Evolutionary conservation across 35 echinoderm and acorn worm species (phyloP), one percentile per base, ranked within the genome.

Genomic region (Heliocidaris erythrogramma): DNA sequence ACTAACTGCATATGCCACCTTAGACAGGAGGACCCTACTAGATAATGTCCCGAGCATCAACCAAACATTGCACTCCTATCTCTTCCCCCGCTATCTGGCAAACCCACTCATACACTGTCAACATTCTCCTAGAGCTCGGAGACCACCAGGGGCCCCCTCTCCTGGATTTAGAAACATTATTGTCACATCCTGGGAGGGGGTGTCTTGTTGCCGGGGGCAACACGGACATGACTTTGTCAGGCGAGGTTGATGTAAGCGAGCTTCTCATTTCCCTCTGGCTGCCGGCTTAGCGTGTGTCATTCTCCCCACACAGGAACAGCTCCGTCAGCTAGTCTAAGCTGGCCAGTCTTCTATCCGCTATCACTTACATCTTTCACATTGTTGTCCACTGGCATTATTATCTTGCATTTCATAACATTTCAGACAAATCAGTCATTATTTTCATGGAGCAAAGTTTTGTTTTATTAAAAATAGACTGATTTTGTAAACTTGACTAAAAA

Each of bases 111-210:
- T 56, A 12, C 52, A 56, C 52, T 56, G 9, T 56, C 52, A 78
- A 24, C 65, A 78, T 78, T 78, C 65, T 78, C 27, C 65, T 78
- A 21, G 27, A 78, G 65, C 65, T 78, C 7, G 21, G 21, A 18
- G 27, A 78, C 65, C 18, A 78, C 65, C 65, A 78, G 12, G 87
- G 31, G 87, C 13, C 87, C 86, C 47, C 47, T 32, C 85, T 86
- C 47, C 31, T 89, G 87, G 87, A 89, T 48, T 92, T 92, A 92
- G 50, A 92, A 50, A 59, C 50, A 59, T 92, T 92, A 92, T 92
- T 92, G 27, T 56, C 91, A 92, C 91, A 92, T 92, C 91, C 91
- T 92, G 91, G 91, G 91, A 92, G 91, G 91, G 91, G 91, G 24
- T 59, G 47, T 92, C 91, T 59, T 92, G 91, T 92, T 92, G 91